Percentiles rank a stretch among this genome's conserved stretches.
These are phyloP conservation scores for Nebria brevicollis DNA, from an alignment of 2,888 invertebrate species.

Conservation along the genomic window DNA sequence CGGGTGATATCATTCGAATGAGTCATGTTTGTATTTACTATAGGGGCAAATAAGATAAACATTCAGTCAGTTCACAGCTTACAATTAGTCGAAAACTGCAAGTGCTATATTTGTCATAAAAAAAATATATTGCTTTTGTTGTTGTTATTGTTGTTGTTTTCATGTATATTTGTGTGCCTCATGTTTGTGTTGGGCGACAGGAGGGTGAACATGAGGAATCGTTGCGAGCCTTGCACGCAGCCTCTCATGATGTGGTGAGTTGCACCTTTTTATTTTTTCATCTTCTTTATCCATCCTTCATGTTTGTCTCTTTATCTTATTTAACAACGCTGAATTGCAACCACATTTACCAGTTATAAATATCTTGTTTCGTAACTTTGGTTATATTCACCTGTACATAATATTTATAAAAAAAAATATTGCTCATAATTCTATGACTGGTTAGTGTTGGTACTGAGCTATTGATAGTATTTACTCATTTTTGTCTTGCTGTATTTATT, in stretches of 20 bases:
- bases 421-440: too few relatives aligned
- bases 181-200: slow-evolving; percentile 54
- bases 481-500: too few relatives aligned
- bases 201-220: slow-evolving; percentile 64
- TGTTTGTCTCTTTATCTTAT: not conserved
- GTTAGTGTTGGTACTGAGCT: too few relatives aligned
- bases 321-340: too few relatives aligned
- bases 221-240: slow-evolving; percentile 62
- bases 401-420: too few relatives aligned
- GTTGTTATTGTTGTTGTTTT: slow-evolving; percentile 28
- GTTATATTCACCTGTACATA: too few relatives aligned
- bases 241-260: slow-evolving; percentile 61
- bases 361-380: too few relatives aligned
- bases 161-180: slow-evolving; percentile 31
- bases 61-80: not conserved
- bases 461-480: too few relatives aligned
- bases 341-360: too few relatives aligned
- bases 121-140: not conserved
- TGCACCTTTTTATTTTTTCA: slow-evolving; percentile 28
- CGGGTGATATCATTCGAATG: not conserved
- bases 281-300: not conserved
- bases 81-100: not conserved
- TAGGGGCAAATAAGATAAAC: not conserved
- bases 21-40: not conserved
- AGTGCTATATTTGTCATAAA: not conserved